These are phyloP conservation scores for Andrena chrysosceles DNA, from an alignment of 2,888 invertebrate genomes.

Conservation along the genomic window DNA sequence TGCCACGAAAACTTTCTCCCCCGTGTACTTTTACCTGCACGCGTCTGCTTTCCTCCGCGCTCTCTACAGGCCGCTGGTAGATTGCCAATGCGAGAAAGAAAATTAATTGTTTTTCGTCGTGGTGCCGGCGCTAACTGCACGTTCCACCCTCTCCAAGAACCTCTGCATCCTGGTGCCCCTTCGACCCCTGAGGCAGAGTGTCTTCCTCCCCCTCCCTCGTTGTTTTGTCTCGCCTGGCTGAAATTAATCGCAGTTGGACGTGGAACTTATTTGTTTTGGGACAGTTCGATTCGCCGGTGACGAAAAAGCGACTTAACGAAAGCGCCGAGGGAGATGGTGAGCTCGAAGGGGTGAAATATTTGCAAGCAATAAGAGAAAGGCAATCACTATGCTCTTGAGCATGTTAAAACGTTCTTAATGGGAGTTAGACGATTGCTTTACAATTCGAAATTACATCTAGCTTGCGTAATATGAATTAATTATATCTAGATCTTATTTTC, in stretches of 20 bases:
- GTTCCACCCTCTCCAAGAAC: slow-evolving; percentile 29
- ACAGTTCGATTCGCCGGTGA: slow-evolving; percentile 45
- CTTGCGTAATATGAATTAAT: no score
- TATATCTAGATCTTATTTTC: no score
- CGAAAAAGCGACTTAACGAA: slow-evolving; percentile 46
- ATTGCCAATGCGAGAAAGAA: slow-evolving; percentile 56
- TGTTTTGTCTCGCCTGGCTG: slow-evolving; percentile 38
- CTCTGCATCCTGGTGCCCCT: neutral
- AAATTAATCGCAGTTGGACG: slow-evolving; percentile 60
- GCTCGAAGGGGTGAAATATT: slow-evolving; percentile 24
- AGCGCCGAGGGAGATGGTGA: neutral
- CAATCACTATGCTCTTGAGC: no score
- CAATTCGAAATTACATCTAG: no score
- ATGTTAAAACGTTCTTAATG: no score
- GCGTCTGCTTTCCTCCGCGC: neutral
- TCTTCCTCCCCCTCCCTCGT: neutral
- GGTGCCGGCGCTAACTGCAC: slow-evolving; percentile 34
- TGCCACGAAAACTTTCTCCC: slow-evolving; percentile 16
- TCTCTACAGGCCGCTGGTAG: slow-evolving; percentile 11
- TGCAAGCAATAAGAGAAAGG: no score
- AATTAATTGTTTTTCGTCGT: slow-evolving; percentile 59
- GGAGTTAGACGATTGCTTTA: no score
- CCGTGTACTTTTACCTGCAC: slow-evolving; percentile 1
- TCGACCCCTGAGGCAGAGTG: neutral
- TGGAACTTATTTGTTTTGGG: slow-evolving; percentile 52